A percentile compares a stretch with the other conserved stretches of the same genome.
These are phyloP conservation scores for Sericinus montela DNA, from an alignment of 2,888 invertebrate genomes.

Conservation along the genomic window DNA sequence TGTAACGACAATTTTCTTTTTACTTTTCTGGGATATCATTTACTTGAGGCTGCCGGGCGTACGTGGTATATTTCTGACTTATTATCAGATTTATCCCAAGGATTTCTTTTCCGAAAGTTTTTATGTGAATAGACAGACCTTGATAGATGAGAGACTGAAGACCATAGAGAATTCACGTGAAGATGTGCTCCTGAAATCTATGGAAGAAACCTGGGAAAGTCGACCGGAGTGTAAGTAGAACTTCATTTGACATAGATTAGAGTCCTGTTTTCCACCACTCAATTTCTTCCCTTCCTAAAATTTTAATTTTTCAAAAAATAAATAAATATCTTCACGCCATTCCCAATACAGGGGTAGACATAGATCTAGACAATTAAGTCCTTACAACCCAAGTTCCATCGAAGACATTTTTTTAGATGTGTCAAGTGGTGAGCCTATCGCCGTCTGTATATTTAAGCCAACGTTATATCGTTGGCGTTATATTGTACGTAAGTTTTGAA, in stretches of 20 bases:
- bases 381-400: too few relatives aligned
- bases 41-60: slow-evolving; percentile 65
- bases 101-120: slow-evolving; percentile 85
- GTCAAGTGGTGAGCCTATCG: too few relatives aligned
- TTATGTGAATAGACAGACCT: slow-evolving; percentile 79
- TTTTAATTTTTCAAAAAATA: too few relatives aligned
- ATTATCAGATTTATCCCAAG: slow-evolving; percentile 83
- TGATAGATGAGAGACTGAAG: slow-evolving; percentile 77
- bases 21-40: slow-evolving; percentile 90
- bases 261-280: too few relatives aligned
- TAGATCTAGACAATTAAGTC: too few relatives aligned
- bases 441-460: too few relatives aligned
- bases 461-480: too few relatives aligned
- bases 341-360: too few relatives aligned
- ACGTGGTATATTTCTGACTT: slow-evolving; percentile 81
- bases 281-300: too few relatives aligned
- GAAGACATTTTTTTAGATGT: too few relatives aligned
- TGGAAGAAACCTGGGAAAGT: slow-evolving; percentile 69
- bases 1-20: slow-evolving; percentile 80
- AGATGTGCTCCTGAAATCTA: slow-evolving; percentile 56
- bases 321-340: too few relatives aligned
- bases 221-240: slow-evolving; percentile 54
- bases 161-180: slow-evolving; percentile 44
- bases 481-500: too few relatives aligned
- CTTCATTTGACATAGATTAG: not conserved